Evolutionary conservation across 2,888 invertebrate species (phyloP).

Genomic region (Onthophagus sagittarius): DNA sequence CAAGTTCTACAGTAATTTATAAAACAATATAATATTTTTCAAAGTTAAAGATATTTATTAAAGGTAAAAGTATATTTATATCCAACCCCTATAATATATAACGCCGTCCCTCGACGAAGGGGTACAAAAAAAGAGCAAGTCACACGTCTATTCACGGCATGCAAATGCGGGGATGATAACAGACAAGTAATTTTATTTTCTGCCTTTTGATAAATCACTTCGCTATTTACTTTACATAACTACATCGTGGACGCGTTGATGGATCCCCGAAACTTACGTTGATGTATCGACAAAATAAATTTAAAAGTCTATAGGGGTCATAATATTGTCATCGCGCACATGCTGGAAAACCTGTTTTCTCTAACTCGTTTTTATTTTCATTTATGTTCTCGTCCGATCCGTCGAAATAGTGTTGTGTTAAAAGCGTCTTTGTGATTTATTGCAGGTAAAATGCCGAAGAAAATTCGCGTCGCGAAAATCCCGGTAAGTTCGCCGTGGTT

Average conservation of each 20-base stretch:
- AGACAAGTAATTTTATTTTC: conserved; percentile 35
- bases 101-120: background rate
- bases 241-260: conserved; percentile 24
- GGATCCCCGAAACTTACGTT: conserved; percentile 2
- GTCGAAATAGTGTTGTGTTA: background rate
- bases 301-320: background rate
- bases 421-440: background rate
- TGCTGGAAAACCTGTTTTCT: background rate
- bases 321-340: background rate
- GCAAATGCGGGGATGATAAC: conserved; percentile 35
- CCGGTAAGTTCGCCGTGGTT: conserved; percentile 16
- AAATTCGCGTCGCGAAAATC: background rate
- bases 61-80: background rate
- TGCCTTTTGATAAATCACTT: conserved; percentile 35
- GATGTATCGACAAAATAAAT: conserved; percentile 14
- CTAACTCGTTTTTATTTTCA: background rate
- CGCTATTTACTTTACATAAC: conserved; percentile 34
- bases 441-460: conserved; percentile 12
- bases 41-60: background rate
- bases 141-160: conserved; percentile 20
- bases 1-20: too few species aligned
- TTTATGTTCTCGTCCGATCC: background rate
- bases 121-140: background rate
- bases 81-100: background rate
- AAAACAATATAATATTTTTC: background rate